Percentiles rank a stretch among this genome's conserved stretches.
phyloP scores from a whole-genome alignment of 2,113 vertebrate genomes.

The Hemiscyllium ocellatum region DNA sequence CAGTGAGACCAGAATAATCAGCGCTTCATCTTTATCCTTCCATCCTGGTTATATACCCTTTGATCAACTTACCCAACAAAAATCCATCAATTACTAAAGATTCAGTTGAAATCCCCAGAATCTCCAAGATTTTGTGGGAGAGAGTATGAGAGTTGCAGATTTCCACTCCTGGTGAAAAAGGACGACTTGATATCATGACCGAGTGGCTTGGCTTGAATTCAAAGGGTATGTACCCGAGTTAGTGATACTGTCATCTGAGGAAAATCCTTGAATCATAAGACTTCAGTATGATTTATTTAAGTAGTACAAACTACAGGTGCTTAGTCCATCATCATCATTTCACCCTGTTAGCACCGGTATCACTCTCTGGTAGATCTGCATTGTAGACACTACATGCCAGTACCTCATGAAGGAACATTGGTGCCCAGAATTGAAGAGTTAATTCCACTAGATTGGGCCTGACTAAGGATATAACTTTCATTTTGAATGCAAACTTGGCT shows the following conservation, averaged over 20 bases:
- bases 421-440: neutral
- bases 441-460: neutral
- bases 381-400: neutral
- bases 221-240: neutral
- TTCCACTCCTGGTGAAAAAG: neutral
- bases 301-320: too few species aligned
- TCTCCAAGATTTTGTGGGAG: neutral
- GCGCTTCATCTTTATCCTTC: neutral
- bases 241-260: neutral
- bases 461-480: neutral
- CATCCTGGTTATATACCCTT: neutral
- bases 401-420: neutral
- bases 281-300: neutral
- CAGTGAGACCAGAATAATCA: neutral
- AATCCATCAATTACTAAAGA: neutral
- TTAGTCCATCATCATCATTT: neutral
- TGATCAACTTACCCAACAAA: neutral
- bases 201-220: neutral
- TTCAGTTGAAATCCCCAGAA: neutral
- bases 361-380: neutral
- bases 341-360: neutral
- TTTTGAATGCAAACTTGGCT: neutral
- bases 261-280: neutral
- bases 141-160: neutral
- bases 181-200: neutral